phyloP scores from a whole-genome alignment of 2,888 invertebrate species.

The Ditula angustiorana region DNA sequence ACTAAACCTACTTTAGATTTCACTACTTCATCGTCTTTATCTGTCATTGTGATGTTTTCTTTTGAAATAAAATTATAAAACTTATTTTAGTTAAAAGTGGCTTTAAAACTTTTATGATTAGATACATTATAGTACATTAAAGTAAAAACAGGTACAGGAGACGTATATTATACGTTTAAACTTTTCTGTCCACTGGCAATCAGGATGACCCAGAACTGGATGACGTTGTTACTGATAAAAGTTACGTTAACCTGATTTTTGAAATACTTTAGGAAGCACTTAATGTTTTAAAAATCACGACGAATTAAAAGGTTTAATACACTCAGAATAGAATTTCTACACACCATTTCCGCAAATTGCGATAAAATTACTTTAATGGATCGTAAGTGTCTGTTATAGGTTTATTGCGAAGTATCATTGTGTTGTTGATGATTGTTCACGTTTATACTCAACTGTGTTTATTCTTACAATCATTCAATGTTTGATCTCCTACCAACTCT shows the following conservation, averaged over 20 bases:
- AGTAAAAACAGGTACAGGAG: constrained; percentile 6
- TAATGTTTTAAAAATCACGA: constrained; percentile 13
- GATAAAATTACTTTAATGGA: constrained; percentile 52
- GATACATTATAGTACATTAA: constrained; percentile 27
- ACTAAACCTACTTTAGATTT: too few relatives aligned
- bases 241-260: constrained; percentile 24
- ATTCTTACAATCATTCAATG: constrained; percentile 1
- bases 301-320: not conserved
- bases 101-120: too few relatives aligned
- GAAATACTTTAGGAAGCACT: constrained; percentile 14
- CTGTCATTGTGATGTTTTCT: too few relatives aligned
- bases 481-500: constrained; percentile 22
- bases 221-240: constrained; percentile 40
- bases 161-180: constrained; percentile 25
- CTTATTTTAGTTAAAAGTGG: too few relatives aligned
- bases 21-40: too few relatives aligned
- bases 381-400: not conserved
- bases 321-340: not conserved
- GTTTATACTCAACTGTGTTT: not conserved
- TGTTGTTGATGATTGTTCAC: not conserved
- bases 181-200: constrained; percentile 23
- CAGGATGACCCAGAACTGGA: constrained; percentile 32
- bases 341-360: constrained; percentile 46
- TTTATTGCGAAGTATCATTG: not conserved
- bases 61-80: too few relatives aligned